phyloP scores from a whole-genome alignment of 1,140 invertebrate genomes.

The Dendrolimus punctatus region DNA sequence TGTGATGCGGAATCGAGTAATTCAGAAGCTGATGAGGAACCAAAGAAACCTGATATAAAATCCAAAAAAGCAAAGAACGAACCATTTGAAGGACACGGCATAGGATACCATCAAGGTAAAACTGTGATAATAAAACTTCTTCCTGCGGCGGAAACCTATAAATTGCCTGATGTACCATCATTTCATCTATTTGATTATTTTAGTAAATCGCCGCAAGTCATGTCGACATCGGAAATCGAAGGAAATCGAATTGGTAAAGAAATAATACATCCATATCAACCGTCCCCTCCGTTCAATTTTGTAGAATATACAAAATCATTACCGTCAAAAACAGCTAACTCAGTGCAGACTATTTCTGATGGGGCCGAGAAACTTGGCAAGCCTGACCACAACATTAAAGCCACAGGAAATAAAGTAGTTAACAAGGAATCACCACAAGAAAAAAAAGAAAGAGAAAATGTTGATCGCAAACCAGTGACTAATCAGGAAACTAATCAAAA shows the following conservation, averaged over 20 bases:
- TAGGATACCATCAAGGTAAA: conserved; percentile 67
- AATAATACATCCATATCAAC: conserved; percentile 18
- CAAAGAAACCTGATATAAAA: conserved; percentile 23
- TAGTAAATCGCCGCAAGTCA: conserved; percentile 51
- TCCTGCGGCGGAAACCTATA: conserved; percentile 40
- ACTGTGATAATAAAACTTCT: conserved; percentile 53
- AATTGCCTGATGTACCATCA: conserved; percentile 34
- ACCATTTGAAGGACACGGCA: conserved; percentile 57
- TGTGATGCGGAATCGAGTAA: conserved; percentile 43
- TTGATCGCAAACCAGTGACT: too few relatives aligned
- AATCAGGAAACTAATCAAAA: not conserved
- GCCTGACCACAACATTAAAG: too few relatives aligned
- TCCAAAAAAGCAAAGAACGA: conserved; percentile 48
- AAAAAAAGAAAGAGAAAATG: too few relatives aligned
- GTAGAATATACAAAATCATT: conserved; percentile 3
- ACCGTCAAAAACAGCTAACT: too few relatives aligned
- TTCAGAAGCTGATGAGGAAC: conserved; percentile 19
- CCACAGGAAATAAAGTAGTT: too few relatives aligned
- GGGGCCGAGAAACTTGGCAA: too few relatives aligned
- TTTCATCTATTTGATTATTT: conserved; percentile 59
- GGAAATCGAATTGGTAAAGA: conserved; percentile 35
- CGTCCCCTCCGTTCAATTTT: conserved; percentile 9
- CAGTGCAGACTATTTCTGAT: too few relatives aligned
- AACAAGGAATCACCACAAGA: too few relatives aligned
- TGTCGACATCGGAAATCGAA: conserved; percentile 31